Evolutionary conservation across 2,888 invertebrate species (phyloP).

Genomic region (Strigamia crassipes): DNA sequence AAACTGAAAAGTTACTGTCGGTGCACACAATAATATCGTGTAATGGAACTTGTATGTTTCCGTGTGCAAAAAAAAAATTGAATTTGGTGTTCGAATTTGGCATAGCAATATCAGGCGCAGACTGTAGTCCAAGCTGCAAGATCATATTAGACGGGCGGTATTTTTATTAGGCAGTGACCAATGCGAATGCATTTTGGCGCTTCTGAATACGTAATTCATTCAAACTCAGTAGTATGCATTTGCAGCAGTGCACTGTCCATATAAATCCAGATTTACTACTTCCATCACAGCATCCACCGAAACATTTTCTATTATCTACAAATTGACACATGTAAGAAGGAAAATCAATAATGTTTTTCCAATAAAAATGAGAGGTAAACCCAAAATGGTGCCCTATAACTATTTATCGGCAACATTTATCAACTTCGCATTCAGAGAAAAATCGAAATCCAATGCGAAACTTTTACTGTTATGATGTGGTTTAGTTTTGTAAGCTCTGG

Average conservation of each 20-base stretch:
- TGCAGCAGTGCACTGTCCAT: neutral
- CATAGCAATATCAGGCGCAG: too few relatives aligned
- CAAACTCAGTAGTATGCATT: neutral
- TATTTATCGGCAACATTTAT: neutral
- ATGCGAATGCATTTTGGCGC: neutral
- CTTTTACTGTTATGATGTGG: neutral
- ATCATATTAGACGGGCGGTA: too few relatives aligned
- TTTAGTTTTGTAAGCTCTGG: neutral
- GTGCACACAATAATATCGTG: too few relatives aligned
- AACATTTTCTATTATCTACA: neutral
- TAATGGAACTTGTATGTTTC: too few relatives aligned
- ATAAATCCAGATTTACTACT: neutral
- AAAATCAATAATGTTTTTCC: neutral
- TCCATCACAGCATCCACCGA: neutral
- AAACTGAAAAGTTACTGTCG: too few relatives aligned
- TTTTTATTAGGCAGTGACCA: neutral
- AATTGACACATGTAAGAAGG: neutral
- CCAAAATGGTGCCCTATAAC: neutral
- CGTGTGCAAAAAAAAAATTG: too few relatives aligned
- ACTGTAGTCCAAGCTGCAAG: too few relatives aligned
- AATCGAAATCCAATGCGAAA: neutral
- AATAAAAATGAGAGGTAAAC: neutral
- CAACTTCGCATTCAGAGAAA: neutral
- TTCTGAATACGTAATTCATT: too few relatives aligned
- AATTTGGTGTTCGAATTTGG: too few relatives aligned